phyloP scores from a whole-genome alignment of 2,888 invertebrate genomes.

The Diarsia mendica region DNA sequence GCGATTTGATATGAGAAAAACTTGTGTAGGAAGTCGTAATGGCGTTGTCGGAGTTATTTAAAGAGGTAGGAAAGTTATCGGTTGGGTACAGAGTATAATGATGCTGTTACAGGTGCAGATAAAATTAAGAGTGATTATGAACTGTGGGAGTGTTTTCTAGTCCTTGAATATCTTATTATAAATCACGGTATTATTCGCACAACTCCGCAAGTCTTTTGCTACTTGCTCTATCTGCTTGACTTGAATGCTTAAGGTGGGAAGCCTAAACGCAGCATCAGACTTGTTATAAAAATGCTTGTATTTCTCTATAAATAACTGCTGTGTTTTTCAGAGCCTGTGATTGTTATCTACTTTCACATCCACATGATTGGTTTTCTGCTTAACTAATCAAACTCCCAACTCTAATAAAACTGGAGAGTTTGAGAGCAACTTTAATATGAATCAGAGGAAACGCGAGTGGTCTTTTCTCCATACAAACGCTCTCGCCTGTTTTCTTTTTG shows the following conservation, averaged over 20 bases:
- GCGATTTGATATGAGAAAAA: conserved; percentile 57
- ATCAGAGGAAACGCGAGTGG: too few species aligned
- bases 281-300: not conserved
- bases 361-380: not conserved
- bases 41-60: conserved; percentile 9
- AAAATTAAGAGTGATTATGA: not conserved
- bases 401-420: not conserved
- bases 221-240: not conserved
- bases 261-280: conserved; percentile 10
- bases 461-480: too few species aligned
- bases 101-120: not conserved
- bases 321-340: not conserved
- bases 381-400: not conserved
- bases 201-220: not conserved
- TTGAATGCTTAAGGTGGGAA: not conserved
- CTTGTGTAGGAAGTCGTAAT: conserved; percentile 47
- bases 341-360: not conserved
- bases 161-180: not conserved
- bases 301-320: not conserved
- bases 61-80: not conserved
- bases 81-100: not conserved
- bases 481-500: too few species aligned
- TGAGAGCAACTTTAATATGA: not conserved
- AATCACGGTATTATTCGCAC: not conserved
- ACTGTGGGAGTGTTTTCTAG: not conserved